These are phyloP conservation scores for Megaleporinus macrocephalus DNA, from an alignment of 2,113 vertebrate genomes.

Conservation along the genomic window DNA sequence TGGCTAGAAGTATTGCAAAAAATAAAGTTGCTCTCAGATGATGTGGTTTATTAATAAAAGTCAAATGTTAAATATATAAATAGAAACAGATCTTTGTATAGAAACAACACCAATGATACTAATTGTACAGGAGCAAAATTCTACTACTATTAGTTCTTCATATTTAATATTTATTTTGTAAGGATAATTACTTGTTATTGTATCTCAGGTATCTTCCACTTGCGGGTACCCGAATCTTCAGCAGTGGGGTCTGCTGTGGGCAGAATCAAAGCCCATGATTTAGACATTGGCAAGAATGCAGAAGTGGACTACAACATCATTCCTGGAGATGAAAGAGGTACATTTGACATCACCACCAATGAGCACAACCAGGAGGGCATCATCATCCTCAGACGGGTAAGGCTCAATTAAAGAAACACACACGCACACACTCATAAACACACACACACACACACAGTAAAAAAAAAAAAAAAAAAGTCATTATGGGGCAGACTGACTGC, in stretches of 20 bases:
- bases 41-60: no score
- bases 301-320: slow-evolving; percentile 97
- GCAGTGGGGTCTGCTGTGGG: slow-evolving; percentile 88
- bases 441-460: neutral
- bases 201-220: slow-evolving; percentile 90
- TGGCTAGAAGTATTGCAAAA: no score
- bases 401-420: slow-evolving; percentile 4
- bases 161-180: slow-evolving; percentile 26
- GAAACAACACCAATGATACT: neutral
- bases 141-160: neutral
- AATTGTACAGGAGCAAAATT: neutral
- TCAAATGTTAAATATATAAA: no score
- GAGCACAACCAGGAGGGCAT: slow-evolving; percentile 94
- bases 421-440: neutral
- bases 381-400: slow-evolving; percentile 92
- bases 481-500: neutral
- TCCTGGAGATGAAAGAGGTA: slow-evolving; percentile 92
- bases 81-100: no score
- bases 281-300: slow-evolving; percentile 92
- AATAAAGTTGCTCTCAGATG: no score
- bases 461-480: neutral
- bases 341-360: slow-evolving; percentile 95
- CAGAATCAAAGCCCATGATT: slow-evolving; percentile 93
- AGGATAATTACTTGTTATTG: neutral
- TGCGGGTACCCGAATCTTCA: slow-evolving; percentile 93